Percentiles rank a stretch among this genome's conserved stretches.
phyloP scores from a whole-genome alignment of 1,140 invertebrate species.

The Procambarus clarkii region DNA sequence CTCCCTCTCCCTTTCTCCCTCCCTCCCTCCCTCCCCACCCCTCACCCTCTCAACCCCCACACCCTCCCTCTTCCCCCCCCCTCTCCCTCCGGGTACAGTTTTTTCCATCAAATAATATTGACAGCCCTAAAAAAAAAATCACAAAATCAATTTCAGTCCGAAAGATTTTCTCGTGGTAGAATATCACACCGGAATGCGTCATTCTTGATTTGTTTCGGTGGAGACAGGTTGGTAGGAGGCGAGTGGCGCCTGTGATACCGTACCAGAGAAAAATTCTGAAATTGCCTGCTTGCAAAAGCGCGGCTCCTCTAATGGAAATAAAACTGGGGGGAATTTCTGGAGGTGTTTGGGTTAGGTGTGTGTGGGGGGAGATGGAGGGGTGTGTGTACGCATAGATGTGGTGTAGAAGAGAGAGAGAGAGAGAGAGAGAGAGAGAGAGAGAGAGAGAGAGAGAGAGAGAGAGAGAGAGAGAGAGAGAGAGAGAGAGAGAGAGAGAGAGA shows the following conservation, averaged over 20 bases:
- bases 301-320: neutral
- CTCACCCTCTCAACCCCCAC: too few relatives aligned
- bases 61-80: too few relatives aligned
- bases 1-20: neutral
- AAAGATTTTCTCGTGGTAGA: neutral
- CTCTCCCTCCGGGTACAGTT: neutral
- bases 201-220: neutral
- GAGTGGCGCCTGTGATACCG: neutral
- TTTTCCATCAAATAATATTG: neutral
- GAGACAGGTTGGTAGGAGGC: neutral
- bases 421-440: slow-evolving; percentile 36
- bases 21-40: neutral
- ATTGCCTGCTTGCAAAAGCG: neutral
- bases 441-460: slow-evolving; percentile 43
- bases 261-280: neutral
- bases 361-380: too few relatives aligned
- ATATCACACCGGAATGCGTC: neutral
- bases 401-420: neutral
- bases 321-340: neutral
- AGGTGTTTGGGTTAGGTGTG: neutral
- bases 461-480: slow-evolving; percentile 28
- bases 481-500: slow-evolving; percentile 23
- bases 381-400: too few relatives aligned
- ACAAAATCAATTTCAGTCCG: neutral
- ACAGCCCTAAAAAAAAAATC: neutral